phyloP scores from a whole-genome alignment of 2,888 invertebrate genomes.

The Netelia virgata region DNA sequence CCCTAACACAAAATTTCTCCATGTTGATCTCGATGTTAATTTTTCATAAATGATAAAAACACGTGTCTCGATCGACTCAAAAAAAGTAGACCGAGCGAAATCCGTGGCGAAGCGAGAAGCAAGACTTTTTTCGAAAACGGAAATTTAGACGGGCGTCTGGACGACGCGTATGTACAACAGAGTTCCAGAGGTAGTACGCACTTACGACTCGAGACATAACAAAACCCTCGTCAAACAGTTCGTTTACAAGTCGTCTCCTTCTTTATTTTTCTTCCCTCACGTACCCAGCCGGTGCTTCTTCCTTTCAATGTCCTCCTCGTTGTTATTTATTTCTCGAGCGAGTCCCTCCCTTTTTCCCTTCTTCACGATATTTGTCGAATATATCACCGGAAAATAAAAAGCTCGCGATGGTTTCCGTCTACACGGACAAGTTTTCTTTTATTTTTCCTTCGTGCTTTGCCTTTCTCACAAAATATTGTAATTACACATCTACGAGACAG shows the following conservation, averaged over 20 bases:
- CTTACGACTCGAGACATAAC: conserved; percentile 46
- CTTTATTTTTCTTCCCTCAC: conserved; percentile 38
- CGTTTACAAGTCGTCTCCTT: conserved; percentile 38
- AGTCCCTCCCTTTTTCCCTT: neutral
- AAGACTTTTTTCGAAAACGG: conserved; percentile 37
- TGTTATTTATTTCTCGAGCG: conserved; percentile 40
- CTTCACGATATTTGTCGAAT: neutral
- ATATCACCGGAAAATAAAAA: neutral
- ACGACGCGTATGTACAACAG: neutral
- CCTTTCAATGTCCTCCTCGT: conserved; percentile 13
- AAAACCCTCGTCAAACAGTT: conserved; percentile 65
- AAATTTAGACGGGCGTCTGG: conserved; percentile 15
- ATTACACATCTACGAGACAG: neutral
- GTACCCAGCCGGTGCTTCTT: neutral
- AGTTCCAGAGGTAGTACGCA: neutral
- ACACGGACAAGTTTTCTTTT: neutral
- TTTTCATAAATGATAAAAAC: neutral
- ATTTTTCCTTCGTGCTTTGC: neutral
- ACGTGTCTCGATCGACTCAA: neutral
- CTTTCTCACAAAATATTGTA: neutral
- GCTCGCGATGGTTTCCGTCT: neutral
- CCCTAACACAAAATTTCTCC: too few species aligned
- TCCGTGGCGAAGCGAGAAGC: neutral
- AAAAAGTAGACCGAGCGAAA: neutral
- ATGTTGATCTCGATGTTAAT: too few species aligned